Percentiles rank a stretch among this genome's conserved stretches.
Conservation (phyloP, 30 jellyfish, hydroid and myxozoan species). For the Mastigias papua region DNA sequence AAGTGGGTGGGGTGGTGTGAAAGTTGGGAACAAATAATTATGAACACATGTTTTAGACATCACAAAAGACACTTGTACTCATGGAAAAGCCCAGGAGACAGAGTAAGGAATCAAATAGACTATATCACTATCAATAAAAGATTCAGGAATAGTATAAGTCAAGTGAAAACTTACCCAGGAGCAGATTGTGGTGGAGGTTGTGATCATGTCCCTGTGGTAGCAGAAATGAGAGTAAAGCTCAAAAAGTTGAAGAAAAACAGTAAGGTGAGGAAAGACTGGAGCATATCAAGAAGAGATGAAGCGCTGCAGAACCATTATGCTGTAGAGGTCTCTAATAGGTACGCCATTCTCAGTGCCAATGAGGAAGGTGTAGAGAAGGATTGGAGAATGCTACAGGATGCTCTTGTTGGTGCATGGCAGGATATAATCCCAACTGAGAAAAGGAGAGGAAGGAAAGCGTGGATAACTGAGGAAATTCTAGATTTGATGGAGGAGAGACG, state of each 20-base stretch:
- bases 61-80: background rate
- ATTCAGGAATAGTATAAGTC: slow-evolving; percentile 2
- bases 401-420: background rate
- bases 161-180: slow-evolving; percentile 24
- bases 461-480: slow-evolving; percentile 41
- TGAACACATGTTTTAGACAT: slow-evolving; percentile 7
- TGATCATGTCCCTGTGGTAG: background rate
- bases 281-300: background rate
- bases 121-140: slow-evolving; percentile 26
- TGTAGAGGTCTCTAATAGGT: background rate
- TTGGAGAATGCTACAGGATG: no score
- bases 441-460: background rate
- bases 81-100: slow-evolving; percentile 29
- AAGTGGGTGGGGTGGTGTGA: background rate
- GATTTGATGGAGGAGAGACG: slow-evolving; percentile 52
- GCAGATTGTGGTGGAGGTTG: slow-evolving; percentile 13
- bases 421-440: background rate
- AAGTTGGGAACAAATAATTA: background rate
- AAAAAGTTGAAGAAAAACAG: no score
- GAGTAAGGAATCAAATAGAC: slow-evolving; percentile 29
- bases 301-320: background rate
- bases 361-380: no score
- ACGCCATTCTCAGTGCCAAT: no score
- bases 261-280: background rate
- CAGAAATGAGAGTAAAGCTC: background rate